Evolutionary conservation across 2,888 invertebrate species (phyloP), one percentile per base, ranked within the genome.

Genomic region (Magallana nippona): DNA sequence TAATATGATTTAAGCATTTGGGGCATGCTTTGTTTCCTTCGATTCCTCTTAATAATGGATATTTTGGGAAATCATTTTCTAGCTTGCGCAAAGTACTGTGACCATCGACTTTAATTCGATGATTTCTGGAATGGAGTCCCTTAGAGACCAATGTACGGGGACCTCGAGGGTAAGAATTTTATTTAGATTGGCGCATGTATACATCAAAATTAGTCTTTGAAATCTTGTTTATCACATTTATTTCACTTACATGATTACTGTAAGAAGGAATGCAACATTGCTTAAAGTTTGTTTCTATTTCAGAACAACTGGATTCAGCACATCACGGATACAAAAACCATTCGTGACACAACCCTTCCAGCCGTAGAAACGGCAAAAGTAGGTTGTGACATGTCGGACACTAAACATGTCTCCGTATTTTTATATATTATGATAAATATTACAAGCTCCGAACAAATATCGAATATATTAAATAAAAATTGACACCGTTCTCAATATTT

Each of bases 341-440:
- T 89, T n/a, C 77, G 87, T 55, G 87, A 88, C 44, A 83, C 80
- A 1, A 85, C 82, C 44, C 78, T 85, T 19, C 88, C 88, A 8
- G 87, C 84, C 5, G 88, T 89, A 0, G 80, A 84, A 71, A 82
- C 88, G 1, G 87, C 88, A 27, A 87, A 88, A 87, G 89, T 88
- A 81, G 17, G 82, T 57, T 15, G 19, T 32, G 27, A 22, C 1
- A 22, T 44, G 44, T 8, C 5, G 8, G 0, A 44, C 8, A 44
- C 5, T 27, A 27, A 1, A 27, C 27, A 27, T 44, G 44, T n/a
- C n/a, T n/a, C n/a, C n/a, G n/a, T n/a, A n/a, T n/a, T n/a, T n/a
- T n/a, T n/a, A n/a, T n/a, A n/a, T n/a, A n/a, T n/a, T n/a, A n/a
- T n/a, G n/a, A n/a, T n/a, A n/a, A n/a, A n/a, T n/a, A n/a, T n/a